These are phyloP conservation scores for Drosophila mauritiana DNA, from an alignment of 1,140 invertebrate species.

Conservation along the genomic window DNA sequence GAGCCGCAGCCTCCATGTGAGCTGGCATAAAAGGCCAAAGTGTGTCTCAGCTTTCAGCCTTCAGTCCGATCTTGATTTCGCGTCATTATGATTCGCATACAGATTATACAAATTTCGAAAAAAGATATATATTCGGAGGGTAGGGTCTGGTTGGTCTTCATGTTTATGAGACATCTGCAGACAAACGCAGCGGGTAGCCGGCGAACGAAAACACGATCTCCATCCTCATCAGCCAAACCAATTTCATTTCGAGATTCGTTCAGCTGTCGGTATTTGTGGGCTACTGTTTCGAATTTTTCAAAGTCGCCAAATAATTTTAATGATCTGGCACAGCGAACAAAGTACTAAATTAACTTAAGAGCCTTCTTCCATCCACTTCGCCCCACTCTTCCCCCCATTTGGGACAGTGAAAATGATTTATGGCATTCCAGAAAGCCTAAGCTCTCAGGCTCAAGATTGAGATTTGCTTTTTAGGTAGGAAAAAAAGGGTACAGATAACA, in stretches of 20 bases:
- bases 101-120: constrained; percentile 62
- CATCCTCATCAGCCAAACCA: constrained; percentile 46
- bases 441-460: constrained; percentile 31
- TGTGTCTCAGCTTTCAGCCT: constrained; percentile 55
- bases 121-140: constrained; percentile 26
- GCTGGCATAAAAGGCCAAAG: constrained; percentile 58
- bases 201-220: constrained; percentile 23
- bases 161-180: constrained; percentile 64
- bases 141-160: constrained; percentile 38
- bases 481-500: background rate
- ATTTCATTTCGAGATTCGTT: constrained; percentile 74
- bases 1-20: constrained; percentile 4
- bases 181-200: constrained; percentile 50
- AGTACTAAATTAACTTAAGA: constrained; percentile 66
- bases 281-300: constrained; percentile 77
- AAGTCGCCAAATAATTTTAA: constrained; percentile 68
- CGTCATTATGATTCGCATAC: constrained; percentile 72
- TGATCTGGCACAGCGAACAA: constrained; percentile 54
- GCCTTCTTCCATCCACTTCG: constrained; percentile 30
- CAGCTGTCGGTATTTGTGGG: constrained; percentile 77
- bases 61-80: constrained; percentile 73
- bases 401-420: constrained; percentile 56
- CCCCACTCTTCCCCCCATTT: constrained; percentile 15
- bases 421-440: constrained; percentile 53
- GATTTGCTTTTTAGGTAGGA: constrained; percentile 30